Evolutionary conservation across 2,113 vertebrate species (phyloP).

Genomic region (Melanotaenia duboulayi): DNA sequence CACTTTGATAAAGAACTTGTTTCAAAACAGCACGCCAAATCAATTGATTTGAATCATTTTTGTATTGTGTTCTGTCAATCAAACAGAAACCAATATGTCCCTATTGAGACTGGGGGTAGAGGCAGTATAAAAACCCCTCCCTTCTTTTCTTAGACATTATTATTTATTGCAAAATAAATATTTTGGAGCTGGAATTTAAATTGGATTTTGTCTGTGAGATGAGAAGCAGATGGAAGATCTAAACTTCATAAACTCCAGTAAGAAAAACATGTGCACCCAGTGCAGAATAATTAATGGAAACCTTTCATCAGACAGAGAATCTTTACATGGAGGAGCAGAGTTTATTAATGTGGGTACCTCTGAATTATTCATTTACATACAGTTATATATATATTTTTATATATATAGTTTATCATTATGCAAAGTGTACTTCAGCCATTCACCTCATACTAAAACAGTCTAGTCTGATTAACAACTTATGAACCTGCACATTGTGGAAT

Average conservation of each 20-base stretch:
- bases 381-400: too few species aligned
- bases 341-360: constrained; percentile 5
- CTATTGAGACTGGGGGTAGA: neutral
- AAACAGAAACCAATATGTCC: neutral
- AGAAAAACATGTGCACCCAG: neutral
- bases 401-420: constrained; percentile 49
- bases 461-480: constrained; percentile 60
- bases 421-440: constrained; percentile 27
- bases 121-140: neutral
- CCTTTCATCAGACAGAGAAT: neutral
- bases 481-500: constrained; percentile 60
- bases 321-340: neutral
- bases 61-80: constrained; percentile 5
- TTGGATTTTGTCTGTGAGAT: neutral
- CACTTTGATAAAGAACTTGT: neutral
- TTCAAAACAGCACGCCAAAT: neutral
- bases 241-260: neutral
- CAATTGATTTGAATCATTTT: neutral
- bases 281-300: neutral
- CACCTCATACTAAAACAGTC: constrained; percentile 34
- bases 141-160: neutral
- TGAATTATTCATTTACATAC: constrained; percentile 39
- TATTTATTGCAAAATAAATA: neutral
- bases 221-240: neutral
- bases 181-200: neutral